Base-by-base conservation (phyloP, 2,113 vertebrate species). In the Amazona guildingii region DNA sequence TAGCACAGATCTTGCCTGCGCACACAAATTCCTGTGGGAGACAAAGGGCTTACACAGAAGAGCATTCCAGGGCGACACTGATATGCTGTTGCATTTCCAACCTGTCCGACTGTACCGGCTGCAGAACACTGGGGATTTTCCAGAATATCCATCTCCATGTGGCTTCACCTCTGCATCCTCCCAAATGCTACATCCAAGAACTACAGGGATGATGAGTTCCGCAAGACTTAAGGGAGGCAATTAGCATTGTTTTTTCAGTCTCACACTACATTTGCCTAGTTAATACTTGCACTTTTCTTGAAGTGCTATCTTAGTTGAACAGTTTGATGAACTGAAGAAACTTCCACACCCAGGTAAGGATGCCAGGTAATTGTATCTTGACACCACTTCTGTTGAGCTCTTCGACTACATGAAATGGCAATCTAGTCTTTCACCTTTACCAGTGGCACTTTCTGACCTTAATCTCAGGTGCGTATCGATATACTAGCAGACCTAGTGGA, bases 381-480 rank as follows among this genome's bases (percentile, higher is more conserved):
- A 31, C 39, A 35, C 13, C 24, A 39, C 7, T 75, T 70, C 21
- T 18, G 10, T 7, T 44, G 41, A 80, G n/a, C 11, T 92, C 63
- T 64, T 68, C 0, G 0, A 49, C 13, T 43, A 70, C 13, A 11
- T 12, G 64, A 70, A 83, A 69, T 1, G 10, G 21, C 37, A 80
- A 23, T 11, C 63, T n/a, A 17, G 37, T 35, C n/a, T 80, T 86
- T 70, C 28, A 67, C 7, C 31, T 66, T 64, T 31, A 14, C 20
- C 2, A 0, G 5, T 1, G 18, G 46, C 81, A 33, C 85, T 69
- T 80, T 77, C 52, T 24, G 25, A 46, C 25, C 10, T 63, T 33
- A 17, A n/a, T 31, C 39, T 70, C 68, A 29, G 1, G 2, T 11
- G 5, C 9, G 10, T 4, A 29, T 11, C 0, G 0, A 77, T 6